phyloP scores from a whole-genome alignment of 2,113 vertebrate species.

The Onychostruthus taczanowskii region DNA sequence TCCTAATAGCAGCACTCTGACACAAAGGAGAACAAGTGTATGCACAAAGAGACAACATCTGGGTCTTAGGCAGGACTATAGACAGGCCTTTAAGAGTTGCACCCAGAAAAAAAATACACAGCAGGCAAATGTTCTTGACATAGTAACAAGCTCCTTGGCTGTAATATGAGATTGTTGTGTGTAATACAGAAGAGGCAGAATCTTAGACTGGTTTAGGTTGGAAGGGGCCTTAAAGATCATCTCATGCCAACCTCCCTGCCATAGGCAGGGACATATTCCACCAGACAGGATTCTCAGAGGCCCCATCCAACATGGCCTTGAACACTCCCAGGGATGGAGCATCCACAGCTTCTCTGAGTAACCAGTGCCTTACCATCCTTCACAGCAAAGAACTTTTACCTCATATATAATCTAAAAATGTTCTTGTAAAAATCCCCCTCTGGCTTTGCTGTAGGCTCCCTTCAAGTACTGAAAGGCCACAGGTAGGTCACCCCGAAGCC shows the following conservation, averaged over 20 bases:
- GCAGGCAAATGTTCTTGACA: not conserved
- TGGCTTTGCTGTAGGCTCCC: not conserved
- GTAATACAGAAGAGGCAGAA: not conserved
- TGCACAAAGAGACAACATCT: not conserved
- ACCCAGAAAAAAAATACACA: not conserved
- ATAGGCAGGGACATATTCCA: not conserved
- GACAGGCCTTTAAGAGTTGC: not conserved
- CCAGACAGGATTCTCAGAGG: not conserved
- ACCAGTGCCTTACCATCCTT: not conserved
- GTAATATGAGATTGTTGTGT: not conserved
- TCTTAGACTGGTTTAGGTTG: not conserved
- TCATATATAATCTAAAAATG: not conserved
- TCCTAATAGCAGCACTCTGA: not conserved
- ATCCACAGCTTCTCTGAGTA: not conserved
- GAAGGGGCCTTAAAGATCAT: not conserved
- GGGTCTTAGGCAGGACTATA: not conserved
- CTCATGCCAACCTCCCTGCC: not conserved
- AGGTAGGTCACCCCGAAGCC: not conserved
- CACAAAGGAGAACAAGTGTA: not conserved
- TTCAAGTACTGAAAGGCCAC: not conserved
- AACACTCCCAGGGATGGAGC: not conserved
- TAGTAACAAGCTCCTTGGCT: not conserved
- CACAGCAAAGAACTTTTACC: not conserved
- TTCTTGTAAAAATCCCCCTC: not conserved
- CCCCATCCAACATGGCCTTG: not conserved